Evolutionary conservation across 1,140 invertebrate genomes (phyloP).

Genomic region (Drosophila novamexicana): DNA sequence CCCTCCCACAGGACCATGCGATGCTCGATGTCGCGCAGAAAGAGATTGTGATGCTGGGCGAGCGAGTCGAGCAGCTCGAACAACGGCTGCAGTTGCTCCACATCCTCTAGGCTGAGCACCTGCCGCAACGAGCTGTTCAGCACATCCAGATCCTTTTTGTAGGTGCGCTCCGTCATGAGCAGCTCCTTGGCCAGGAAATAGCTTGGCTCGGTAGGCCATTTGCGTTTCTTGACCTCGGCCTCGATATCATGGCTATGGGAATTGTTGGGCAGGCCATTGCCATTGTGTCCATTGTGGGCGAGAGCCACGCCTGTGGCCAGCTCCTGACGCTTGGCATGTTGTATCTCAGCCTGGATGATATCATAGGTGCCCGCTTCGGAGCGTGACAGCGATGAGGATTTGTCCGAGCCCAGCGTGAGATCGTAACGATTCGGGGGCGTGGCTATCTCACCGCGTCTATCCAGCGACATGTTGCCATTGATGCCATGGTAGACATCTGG

Average conservation of each 20-base stretch:
- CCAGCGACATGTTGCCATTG: conserved; percentile 84
- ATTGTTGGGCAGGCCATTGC: conserved; percentile 30
- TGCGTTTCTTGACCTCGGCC: conserved; percentile 82
- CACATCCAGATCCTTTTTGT: conserved; percentile 97
- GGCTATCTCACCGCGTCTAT: conserved; percentile 78
- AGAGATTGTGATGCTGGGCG: conserved; percentile 86
- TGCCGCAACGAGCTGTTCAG: conserved; percentile 91
- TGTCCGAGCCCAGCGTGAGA: conserved; percentile 81
- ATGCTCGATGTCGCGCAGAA: conserved; percentile 86
- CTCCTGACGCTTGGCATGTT: conserved; percentile 78
- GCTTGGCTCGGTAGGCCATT: conserved; percentile 91
- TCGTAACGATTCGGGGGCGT: conserved; percentile 75
- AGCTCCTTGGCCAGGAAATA: conserved; percentile 98
- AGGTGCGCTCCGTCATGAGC: conserved; percentile 97
- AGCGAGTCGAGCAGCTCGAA: conserved; percentile 86
- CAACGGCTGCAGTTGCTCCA: conserved; percentile 81
- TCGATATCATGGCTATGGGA: conserved; percentile 54
- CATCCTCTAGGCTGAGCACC: conserved; percentile 85
- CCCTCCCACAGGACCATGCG: conserved; percentile 85
- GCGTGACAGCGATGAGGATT: conserved; percentile 82
- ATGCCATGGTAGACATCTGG: conserved; percentile 81
- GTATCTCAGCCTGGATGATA: conserved; percentile 80
- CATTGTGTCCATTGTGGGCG: conserved; percentile 66
- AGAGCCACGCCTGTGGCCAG: conserved; percentile 71
- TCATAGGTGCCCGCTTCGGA: conserved; percentile 84